A percentile compares a stretch with the other conserved stretches of the same genome.
Conservation (phyloP, 2,888 invertebrate genomes). For the Morpho achilles region DNA sequence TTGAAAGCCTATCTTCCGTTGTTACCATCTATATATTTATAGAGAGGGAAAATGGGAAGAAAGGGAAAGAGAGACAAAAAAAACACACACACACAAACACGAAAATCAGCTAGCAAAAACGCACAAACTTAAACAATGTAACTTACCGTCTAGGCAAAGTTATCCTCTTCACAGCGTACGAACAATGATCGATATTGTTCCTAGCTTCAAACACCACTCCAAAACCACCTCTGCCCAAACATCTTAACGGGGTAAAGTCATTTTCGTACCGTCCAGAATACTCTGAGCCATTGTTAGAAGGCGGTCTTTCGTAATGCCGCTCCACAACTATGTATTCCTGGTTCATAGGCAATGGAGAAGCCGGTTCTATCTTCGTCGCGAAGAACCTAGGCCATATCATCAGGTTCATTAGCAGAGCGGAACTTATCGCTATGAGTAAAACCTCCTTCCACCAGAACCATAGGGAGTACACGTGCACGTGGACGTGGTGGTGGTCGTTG, state of each 20-base stretch:
- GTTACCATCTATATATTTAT: no score
- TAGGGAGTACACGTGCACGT: constrained; percentile 85
- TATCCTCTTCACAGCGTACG: constrained; percentile 97
- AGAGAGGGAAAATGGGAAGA: no score
- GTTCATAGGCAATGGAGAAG: constrained; percentile 46
- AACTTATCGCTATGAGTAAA: constrained; percentile 84
- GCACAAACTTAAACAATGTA: not conserved
- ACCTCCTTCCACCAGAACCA: constrained; percentile 93
- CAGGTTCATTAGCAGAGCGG: constrained; percentile 84
- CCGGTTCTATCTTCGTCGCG: constrained; percentile 44
- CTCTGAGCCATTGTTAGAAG: constrained; percentile 41
- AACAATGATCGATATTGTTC: constrained; percentile 95
- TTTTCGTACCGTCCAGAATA: constrained; percentile 84
- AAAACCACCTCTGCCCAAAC: constrained; percentile 95
- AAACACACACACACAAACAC: no score
- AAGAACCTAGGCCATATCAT: constrained; percentile 79
- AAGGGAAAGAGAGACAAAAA: no score
- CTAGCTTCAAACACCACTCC: constrained; percentile 97
- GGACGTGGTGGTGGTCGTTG: constrained; percentile 79
- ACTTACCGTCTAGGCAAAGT: constrained; percentile 86
- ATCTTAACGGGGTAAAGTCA: constrained; percentile 90
- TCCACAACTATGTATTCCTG: constrained; percentile 60
- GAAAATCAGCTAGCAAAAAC: no score
- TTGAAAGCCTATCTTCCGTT: no score
- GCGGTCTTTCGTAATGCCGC: constrained; percentile 48